A percentile compares a stretch with the other conserved stretches of the same genome.
These are phyloP conservation scores for Theonella swinhoei DNA, from an alignment of 37 sponge, comb jelly and placozoan genomes.

Conservation along the genomic window DNA sequence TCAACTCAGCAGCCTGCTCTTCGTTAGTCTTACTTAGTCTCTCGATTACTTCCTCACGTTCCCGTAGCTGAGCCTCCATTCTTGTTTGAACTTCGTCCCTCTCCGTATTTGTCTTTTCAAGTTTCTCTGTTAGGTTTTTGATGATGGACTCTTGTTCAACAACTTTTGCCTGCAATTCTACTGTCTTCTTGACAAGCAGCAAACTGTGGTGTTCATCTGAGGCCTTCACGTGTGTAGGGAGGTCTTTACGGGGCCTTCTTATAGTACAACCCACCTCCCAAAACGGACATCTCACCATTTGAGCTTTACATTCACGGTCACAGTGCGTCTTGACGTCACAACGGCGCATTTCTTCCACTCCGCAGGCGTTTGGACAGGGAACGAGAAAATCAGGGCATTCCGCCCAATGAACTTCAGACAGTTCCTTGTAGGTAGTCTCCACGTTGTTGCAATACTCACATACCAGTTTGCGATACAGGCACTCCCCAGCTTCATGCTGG, in stretches of 20 bases:
- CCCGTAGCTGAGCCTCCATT: background rate
- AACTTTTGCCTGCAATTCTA: background rate
- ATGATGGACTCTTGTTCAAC: background rate
- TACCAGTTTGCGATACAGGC: background rate
- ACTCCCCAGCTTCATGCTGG: background rate
- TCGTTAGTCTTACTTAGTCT: background rate
- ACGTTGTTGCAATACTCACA: slow-evolving; percentile 1
- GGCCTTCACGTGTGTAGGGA: background rate
- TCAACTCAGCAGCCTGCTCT: background rate
- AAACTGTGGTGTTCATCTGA: background rate
- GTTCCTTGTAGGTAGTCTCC: background rate
- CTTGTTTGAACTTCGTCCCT: too few relatives aligned
- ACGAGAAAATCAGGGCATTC: background rate
- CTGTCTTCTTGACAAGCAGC: background rate
- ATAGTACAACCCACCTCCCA: background rate
- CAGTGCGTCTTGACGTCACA: background rate
- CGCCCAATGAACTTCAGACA: background rate
- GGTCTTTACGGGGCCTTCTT: background rate
- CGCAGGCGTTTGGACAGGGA: slow-evolving; percentile 5
- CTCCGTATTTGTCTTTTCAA: background rate
- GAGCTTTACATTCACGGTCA: background rate
- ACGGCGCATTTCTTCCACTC: background rate
- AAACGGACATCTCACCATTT: background rate
- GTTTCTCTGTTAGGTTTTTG: background rate
- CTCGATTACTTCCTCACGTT: background rate